Evolutionary conservation across 2,113 vertebrate genomes (phyloP).

Genomic region (Trematomus loennbergii): DNA sequence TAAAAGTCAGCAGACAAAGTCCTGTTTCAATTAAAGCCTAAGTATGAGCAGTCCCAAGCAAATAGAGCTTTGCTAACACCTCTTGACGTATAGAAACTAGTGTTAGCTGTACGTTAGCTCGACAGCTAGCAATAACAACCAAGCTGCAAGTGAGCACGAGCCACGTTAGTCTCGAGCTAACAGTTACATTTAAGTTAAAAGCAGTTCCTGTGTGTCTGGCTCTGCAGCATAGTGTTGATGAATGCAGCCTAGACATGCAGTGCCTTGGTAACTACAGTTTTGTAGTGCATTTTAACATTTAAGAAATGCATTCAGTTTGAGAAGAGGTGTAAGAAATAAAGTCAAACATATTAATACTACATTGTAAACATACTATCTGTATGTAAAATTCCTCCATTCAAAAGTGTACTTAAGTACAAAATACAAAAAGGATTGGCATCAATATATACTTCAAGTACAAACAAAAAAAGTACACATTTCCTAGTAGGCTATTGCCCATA

Average conservation of each 20-base stretch:
- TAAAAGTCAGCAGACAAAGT: neutral
- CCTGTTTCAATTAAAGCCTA: neutral
- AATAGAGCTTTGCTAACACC: neutral
- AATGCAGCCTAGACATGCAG: neutral
- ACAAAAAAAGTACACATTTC: no score
- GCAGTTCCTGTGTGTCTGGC: neutral
- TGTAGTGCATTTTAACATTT: neutral
- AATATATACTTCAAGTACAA: no score
- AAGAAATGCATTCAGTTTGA: neutral
- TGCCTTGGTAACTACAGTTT: neutral
- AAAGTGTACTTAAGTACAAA: no score
- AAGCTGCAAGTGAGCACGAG: constrained; percentile 10
- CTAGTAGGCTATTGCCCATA: no score
- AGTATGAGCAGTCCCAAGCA: no score
- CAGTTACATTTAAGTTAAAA: neutral
- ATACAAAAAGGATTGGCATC: no score
- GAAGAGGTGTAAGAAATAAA: no score
- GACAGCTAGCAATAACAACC: constrained; percentile 2
- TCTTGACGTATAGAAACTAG: neutral
- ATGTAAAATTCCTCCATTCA: no score
- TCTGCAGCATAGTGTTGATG: no score
- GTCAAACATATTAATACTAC: no score
- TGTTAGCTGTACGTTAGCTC: constrained; percentile 31
- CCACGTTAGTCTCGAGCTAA: neutral
- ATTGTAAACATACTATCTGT: no score